Base-by-base conservation (phyloP, 2,888 invertebrate species). In the Nudaria mundana region DNA sequence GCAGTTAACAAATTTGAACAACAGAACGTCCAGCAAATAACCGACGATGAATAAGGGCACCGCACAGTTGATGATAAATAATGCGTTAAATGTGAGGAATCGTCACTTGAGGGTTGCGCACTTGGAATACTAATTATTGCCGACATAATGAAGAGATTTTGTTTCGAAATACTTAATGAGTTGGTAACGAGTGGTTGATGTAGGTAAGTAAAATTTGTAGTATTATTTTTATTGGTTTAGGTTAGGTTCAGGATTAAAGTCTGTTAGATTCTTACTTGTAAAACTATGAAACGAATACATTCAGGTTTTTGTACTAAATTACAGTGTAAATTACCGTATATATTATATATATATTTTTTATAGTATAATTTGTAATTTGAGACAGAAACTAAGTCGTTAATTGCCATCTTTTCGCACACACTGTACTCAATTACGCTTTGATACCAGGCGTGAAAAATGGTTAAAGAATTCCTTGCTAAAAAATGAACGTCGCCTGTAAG, bases 401-500 rank as follows among this genome's bases (percentile, higher is more conserved):
- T 60, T 56, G 50, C 61, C 57, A 39, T 50, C 61, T 40, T 60
- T 60, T 60, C 48, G 33, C 58, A 57, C 57, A 57, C 50, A 60
- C 61, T 47, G 33, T 29, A 43, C 46, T 57, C 60, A 57, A 57
- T 57, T 57, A 60, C 57, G 44, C 38, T 57, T 57, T 57, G 61
- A 57, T 59, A 57, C 59, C 48, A 47, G n/a, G 37, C 55, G 58
- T 79, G 76, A 81, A 80, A 76, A 81, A 80, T 78, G 71, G 73
- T 62, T 71, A 66, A 77, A 78, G 79, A 79, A 76, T 81, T 76
- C 67, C 66, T 73, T 70, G 64, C 65, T 63, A 80, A 86, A 85
- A 81, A 79, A 71, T 68, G 69, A 71, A 76, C 76, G 78, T 75
- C 67, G 71, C 60, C 73, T 63, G 75, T 87, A 87, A 87, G 88